These are phyloP conservation scores for Thripadectes ignobilis DNA, from an alignment of 2,797 vertebrate species.

Conservation along the genomic window DNA sequence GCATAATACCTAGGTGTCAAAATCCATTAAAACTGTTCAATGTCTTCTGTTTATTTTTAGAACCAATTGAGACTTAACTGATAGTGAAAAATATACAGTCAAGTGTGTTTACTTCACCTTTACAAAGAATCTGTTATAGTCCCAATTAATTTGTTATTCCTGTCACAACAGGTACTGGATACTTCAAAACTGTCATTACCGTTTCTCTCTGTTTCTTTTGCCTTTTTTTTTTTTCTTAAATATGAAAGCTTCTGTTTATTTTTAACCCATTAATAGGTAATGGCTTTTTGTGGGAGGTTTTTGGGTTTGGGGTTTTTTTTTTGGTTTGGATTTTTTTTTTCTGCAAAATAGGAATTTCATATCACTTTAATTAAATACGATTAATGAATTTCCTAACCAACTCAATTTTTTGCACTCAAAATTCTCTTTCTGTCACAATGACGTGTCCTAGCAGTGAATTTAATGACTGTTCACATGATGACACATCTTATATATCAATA, in stretches of 20 bases:
- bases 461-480: not conserved
- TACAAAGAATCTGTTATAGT: conserved; percentile 98
- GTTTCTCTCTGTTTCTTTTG: conserved; percentile 84
- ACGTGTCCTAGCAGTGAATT: not conserved
- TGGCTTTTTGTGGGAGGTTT: too few species aligned
- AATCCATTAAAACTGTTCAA: conserved; percentile 99
- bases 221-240: not conserved
- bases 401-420: not conserved
- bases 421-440: not conserved
- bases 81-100: conserved; percentile 99
- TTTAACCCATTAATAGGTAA: conserved; percentile 81
- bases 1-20: conserved; percentile 99
- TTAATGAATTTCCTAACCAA: not conserved
- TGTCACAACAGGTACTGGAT: conserved; percentile 97
- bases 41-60: conserved; percentile 99
- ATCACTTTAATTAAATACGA: conserved; percentile 10
- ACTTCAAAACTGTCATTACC: conserved; percentile 95
- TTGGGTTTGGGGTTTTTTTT: not conserved
- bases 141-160: conserved; percentile 99
- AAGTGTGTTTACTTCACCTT: conserved; percentile 99
- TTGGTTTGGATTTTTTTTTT: not conserved
- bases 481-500: not conserved
- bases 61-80: conserved; percentile 99
- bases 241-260: conserved; percentile 85
- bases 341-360: not conserved